Conservation (phyloP, 2,888 invertebrate species). For the Synanthedon vespiformis region DNA sequence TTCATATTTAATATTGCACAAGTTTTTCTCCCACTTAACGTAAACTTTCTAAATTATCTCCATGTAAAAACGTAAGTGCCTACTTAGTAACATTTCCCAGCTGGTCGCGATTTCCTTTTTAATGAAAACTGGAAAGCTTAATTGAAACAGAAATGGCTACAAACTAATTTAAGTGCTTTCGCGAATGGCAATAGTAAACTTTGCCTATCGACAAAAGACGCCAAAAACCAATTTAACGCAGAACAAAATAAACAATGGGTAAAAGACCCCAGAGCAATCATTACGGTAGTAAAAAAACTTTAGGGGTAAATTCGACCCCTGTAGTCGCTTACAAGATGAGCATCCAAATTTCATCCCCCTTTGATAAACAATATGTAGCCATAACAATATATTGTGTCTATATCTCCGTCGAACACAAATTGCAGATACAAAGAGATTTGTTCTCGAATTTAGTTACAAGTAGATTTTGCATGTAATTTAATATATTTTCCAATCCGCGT, state of each 20-base stretch:
- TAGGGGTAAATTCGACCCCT: slow-evolving; percentile 21
- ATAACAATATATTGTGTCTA: background rate
- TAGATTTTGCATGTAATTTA: background rate
- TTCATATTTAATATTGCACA: too few relatives aligned
- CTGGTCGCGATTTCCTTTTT: background rate
- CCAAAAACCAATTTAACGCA: background rate
- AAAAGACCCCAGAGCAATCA: slow-evolving; percentile 39
- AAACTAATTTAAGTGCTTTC: background rate
- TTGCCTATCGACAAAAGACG: background rate
- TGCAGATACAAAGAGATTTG: background rate
- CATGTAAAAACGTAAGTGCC: too few relatives aligned
- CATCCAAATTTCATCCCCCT: slow-evolving; percentile 33
- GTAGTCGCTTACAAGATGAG: slow-evolving; percentile 31
- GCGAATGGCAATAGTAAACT: background rate
- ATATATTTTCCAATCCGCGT: too few relatives aligned
- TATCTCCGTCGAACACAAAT: background rate
- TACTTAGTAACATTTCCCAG: background rate
- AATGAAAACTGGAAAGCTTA: background rate
- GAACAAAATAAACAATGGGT: slow-evolving; percentile 43
- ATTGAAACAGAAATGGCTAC: background rate
- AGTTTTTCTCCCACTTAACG: too few relatives aligned
- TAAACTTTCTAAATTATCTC: background rate
- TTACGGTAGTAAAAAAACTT: slow-evolving; percentile 44
- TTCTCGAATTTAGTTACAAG: background rate
- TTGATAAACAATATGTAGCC: slow-evolving; percentile 16